Evolutionary conservation across 2,888 invertebrate species (phyloP).

Genomic region (Rhamphomyia laevipes): DNA sequence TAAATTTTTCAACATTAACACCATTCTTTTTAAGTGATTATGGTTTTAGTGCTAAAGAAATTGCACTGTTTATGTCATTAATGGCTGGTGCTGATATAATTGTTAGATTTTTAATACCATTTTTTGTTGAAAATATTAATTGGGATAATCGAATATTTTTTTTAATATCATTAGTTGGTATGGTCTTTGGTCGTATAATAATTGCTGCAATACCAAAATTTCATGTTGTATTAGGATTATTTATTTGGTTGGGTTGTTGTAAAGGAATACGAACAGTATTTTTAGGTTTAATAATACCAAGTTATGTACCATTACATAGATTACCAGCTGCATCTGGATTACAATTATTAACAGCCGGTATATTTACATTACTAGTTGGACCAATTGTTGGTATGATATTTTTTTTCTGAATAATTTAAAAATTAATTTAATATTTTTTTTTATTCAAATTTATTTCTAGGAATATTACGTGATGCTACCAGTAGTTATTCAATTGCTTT

Average conservation of each 20-base stretch:
- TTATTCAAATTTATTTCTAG: too few species aligned
- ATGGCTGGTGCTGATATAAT: slow-evolving; percentile 53
- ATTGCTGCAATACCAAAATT: slow-evolving; percentile 45
- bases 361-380: slow-evolving; percentile 48
- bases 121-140: slow-evolving; percentile 53
- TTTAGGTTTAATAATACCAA: slow-evolving; percentile 59
- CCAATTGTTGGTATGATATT: slow-evolving; percentile 47
- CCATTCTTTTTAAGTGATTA: slow-evolving; percentile 59
- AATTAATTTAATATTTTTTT: too few species aligned
- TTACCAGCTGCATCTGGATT: slow-evolving; percentile 60
- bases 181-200: slow-evolving; percentile 48
- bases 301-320: slow-evolving; percentile 55
- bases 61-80: slow-evolving; percentile 57
- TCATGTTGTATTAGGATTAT: slow-evolving; percentile 42
- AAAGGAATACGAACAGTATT: slow-evolving; percentile 65
- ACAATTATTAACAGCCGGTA: slow-evolving; percentile 52
- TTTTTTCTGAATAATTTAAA: neutral
- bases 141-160: slow-evolving; percentile 59
- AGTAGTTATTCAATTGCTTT: slow-evolving; percentile 26
- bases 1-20: slow-evolving; percentile 61
- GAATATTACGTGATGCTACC: slow-evolving; percentile 4
- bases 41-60: slow-evolving; percentile 42
- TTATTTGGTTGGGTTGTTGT: slow-evolving; percentile 54
- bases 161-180: slow-evolving; percentile 46
- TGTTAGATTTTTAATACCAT: slow-evolving; percentile 54